These are phyloP conservation scores for Gallinago nigripennis DNA, from an alignment of 2,797 vertebrate species.

Conservation along the genomic window DNA sequence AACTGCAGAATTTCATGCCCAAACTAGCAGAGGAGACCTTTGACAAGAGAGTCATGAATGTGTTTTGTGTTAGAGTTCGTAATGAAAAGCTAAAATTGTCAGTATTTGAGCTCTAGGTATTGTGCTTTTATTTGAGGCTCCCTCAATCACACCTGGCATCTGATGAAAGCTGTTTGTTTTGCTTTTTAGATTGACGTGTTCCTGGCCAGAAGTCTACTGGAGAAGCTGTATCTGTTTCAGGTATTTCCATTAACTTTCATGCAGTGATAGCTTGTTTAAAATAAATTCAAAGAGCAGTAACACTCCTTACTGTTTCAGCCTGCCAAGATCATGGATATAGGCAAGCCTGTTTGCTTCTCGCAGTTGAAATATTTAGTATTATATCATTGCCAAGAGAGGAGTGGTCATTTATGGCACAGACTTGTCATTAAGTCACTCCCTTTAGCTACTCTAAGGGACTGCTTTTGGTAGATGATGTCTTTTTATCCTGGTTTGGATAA, in stretches of 20 bases:
- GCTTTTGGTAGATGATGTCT: neutral
- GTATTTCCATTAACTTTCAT: slow-evolving; percentile 72
- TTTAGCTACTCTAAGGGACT: neutral
- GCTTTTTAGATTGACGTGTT: slow-evolving; percentile 90
- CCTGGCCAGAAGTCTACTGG: slow-evolving; percentile 94
- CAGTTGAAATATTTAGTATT: neutral
- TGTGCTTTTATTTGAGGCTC: neutral
- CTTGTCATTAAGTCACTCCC: neutral
- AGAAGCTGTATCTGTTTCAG: slow-evolving; percentile 98
- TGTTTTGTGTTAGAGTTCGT: neutral
- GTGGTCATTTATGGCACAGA: neutral
- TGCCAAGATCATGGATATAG: neutral
- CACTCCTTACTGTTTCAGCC: neutral
- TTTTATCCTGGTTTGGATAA: neutral
- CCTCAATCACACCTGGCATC: neutral
- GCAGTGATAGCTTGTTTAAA: neutral
- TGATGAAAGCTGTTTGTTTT: neutral
- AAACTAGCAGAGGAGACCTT: neutral
- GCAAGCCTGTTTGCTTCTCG: neutral
- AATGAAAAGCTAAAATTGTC: neutral
- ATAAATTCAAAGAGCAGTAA: neutral
- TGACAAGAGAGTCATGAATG: neutral
- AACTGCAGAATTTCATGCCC: neutral
- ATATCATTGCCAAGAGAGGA: neutral
- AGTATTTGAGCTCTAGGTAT: neutral